phyloP scores from a whole-genome alignment of 2,113 vertebrate species.

The Pangasianodon gigas region DNA sequence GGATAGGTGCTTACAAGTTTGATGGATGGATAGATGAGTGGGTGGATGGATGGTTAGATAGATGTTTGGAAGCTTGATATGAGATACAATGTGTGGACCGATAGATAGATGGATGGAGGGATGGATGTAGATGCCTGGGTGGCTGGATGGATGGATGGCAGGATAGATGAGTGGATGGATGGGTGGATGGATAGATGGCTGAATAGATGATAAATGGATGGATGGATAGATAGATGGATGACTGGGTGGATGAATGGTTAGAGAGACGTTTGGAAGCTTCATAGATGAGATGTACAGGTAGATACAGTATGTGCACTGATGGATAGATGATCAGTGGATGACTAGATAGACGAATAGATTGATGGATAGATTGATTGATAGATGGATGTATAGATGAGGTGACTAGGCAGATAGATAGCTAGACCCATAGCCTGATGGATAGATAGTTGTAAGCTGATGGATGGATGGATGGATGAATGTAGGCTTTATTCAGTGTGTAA shows the following conservation, averaged over 20 bases:
- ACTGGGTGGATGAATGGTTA: not conserved
- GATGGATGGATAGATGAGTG: not conserved
- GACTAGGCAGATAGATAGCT: not conserved
- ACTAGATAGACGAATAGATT: accelerated
- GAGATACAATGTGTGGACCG: not conserved
- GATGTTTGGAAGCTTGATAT: not conserved
- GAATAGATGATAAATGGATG: not conserved
- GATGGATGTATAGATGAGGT: not conserved
- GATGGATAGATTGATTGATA: not conserved
- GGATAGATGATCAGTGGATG: no score
- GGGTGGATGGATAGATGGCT: not conserved
- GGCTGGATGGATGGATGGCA: not conserved
- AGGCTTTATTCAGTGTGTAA: not conserved
- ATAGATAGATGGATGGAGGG: not conserved
- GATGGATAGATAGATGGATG: not conserved
- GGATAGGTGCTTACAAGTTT: not conserved
- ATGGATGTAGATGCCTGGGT: not conserved
- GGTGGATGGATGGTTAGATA: not conserved
- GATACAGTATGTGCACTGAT: not conserved
- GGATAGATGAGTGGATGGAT: not conserved
- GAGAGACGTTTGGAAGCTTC: not conserved
- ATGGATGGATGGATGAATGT: not conserved
- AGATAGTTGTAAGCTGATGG: not conserved
- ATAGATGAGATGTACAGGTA: not conserved
- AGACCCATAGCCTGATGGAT: no score